Conservation (phyloP, 2,113 vertebrate genomes). For the Enhydra lutris region DNA sequence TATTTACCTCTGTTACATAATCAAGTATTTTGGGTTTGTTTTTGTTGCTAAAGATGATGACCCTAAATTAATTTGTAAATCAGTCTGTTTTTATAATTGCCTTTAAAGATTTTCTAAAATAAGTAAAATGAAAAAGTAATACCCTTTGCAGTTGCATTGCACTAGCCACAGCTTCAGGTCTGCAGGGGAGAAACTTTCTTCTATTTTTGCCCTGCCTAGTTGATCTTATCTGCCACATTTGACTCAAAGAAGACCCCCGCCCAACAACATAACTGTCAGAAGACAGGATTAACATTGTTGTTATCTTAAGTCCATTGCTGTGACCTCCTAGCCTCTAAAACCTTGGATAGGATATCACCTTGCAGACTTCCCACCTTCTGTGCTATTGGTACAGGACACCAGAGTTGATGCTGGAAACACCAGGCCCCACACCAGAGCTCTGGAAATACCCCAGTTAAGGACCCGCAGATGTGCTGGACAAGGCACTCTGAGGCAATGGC, state of each 20-base stretch:
- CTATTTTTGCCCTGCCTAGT: neutral
- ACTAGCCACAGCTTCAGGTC: neutral
- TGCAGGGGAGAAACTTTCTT: neutral
- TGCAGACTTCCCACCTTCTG: neutral
- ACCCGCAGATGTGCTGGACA: neutral
- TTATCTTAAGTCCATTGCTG: neutral
- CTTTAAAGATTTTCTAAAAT: neutral
- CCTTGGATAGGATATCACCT: neutral
- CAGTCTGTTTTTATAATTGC: neutral
- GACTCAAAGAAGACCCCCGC: neutral
- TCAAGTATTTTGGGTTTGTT: neutral
- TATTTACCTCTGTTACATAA: neutral
- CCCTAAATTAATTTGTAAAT: neutral
- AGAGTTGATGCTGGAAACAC: neutral
- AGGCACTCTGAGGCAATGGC: neutral
- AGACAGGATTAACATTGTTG: neutral
- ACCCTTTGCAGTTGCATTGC: neutral
- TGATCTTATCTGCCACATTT: neutral
- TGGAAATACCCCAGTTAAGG: neutral
- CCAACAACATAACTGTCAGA: neutral
- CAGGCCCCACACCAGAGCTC: neutral
- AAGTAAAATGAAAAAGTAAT: neutral
- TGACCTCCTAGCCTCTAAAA: neutral
- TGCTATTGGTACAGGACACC: neutral
- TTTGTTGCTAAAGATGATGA: neutral